Evolutionary conservation across 2,113 vertebrate species (phyloP).

Genomic region (Microtus oregoni): DNA sequence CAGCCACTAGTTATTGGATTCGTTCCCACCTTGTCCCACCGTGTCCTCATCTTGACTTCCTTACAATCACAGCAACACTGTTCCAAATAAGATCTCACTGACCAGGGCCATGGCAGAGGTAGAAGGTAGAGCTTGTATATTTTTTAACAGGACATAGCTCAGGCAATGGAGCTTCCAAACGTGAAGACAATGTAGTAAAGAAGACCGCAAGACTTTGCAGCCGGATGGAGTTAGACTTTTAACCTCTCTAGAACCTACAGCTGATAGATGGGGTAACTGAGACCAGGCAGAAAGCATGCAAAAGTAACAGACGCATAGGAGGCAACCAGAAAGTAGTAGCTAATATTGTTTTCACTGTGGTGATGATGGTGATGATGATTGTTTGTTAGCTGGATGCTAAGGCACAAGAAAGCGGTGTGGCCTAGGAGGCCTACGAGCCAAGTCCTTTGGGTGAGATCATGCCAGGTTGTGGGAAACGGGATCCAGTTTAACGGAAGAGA

Average conservation of each 20-base stretch:
- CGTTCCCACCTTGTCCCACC: not conserved
- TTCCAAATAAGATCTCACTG: not conserved
- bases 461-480: not conserved
- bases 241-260: not conserved
- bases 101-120: not conserved
- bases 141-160: not conserved
- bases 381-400: not conserved
- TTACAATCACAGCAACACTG: not conserved
- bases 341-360: not conserved
- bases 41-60: not conserved
- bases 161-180: not conserved
- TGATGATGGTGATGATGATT: not conserved
- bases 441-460: not conserved
- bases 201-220: not conserved
- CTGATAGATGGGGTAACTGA: not conserved
- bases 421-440: not conserved
- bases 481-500: not conserved
- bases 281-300: not conserved
- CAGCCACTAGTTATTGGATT: not conserved
- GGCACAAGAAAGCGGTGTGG: not conserved
- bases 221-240: not conserved
- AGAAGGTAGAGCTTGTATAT: not conserved
- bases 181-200: not conserved
- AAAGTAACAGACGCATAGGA: not conserved
- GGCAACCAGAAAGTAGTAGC: not conserved